Conservation (phyloP, 2,888 invertebrate genomes). For the Campopleginae sp. region DNA sequence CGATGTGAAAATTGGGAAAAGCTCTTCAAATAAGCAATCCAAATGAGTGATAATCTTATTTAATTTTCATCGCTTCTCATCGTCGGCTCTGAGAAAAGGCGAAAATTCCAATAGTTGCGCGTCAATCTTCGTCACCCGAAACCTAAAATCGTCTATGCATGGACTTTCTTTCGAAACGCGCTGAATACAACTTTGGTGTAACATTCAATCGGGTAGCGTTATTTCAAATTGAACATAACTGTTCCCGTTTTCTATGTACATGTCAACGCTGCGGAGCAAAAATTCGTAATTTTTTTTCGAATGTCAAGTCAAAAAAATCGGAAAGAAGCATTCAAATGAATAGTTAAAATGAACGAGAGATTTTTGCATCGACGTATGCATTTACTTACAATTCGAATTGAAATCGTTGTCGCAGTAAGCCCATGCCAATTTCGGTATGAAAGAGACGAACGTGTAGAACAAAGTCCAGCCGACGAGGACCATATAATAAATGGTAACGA, state of each 20-base stretch:
- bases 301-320: not conserved
- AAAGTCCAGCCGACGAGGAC: slow-evolving; percentile 92
- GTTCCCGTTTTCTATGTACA: not conserved
- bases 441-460: slow-evolving; percentile 90
- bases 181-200: not conserved
- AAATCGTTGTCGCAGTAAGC: slow-evolving; percentile 88
- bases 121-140: not conserved
- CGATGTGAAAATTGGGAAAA: not conserved
- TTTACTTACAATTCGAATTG: slow-evolving; percentile 86
- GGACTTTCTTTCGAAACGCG: not conserved
- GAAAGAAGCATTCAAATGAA: not conserved
- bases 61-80: not conserved
- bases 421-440: slow-evolving; percentile 88
- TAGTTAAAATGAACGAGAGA: not conserved
- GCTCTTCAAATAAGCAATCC: not conserved
- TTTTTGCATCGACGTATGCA: not conserved
- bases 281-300: not conserved
- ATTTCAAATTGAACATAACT: not conserved
- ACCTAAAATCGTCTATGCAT: not conserved
- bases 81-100: not conserved
- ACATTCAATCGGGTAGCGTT: not conserved
- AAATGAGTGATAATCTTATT: not conserved
- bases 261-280: not conserved
- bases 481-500: slow-evolving; percentile 92
- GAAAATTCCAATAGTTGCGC: not conserved